Evolutionary conservation across 2,797 vertebrate species (phyloP).

Genomic region (Pithecia hirsuta): DNA sequence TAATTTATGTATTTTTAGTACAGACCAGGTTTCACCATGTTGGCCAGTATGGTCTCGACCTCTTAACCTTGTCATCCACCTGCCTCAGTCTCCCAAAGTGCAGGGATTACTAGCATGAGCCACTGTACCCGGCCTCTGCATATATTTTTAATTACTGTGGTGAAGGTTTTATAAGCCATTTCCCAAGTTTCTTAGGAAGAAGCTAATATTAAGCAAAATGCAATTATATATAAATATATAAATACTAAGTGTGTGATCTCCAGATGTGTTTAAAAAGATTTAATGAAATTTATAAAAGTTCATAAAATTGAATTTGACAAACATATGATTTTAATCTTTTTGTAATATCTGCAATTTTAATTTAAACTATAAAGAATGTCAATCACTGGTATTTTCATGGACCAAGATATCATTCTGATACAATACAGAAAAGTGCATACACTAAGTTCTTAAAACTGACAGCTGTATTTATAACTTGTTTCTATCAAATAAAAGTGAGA

Average conservation of each 20-base stretch:
- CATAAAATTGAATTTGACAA: not conserved
- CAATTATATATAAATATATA: not conserved
- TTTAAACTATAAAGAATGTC: constrained; percentile 11
- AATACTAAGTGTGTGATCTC: not conserved
- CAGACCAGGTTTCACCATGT: not conserved
- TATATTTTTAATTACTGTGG: not conserved
- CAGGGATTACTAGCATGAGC: not conserved
- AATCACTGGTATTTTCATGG: not conserved
- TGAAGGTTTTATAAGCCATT: not conserved
- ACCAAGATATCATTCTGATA: not conserved
- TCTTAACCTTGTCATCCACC: not conserved
- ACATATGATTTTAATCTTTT: not conserved
- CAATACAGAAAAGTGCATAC: not conserved
- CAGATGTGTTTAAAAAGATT: not conserved
- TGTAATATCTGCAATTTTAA: constrained; percentile 8
- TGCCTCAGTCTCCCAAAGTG: not conserved
- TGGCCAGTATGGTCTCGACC: not conserved
- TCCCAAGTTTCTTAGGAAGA: not conserved
- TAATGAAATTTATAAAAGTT: constrained; percentile 6
- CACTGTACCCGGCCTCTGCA: not conserved
- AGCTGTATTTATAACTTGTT: not conserved
- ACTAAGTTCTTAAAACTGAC: not conserved
- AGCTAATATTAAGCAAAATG: not conserved
- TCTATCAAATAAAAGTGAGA: not conserved
- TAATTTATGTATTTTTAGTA: not conserved